A percentile compares a stretch with the other conserved stretches of the same genome.
These are phyloP conservation scores for Patella ulyssiponensis DNA, from an alignment of 2,888 invertebrate genomes.

Conservation along the genomic window DNA sequence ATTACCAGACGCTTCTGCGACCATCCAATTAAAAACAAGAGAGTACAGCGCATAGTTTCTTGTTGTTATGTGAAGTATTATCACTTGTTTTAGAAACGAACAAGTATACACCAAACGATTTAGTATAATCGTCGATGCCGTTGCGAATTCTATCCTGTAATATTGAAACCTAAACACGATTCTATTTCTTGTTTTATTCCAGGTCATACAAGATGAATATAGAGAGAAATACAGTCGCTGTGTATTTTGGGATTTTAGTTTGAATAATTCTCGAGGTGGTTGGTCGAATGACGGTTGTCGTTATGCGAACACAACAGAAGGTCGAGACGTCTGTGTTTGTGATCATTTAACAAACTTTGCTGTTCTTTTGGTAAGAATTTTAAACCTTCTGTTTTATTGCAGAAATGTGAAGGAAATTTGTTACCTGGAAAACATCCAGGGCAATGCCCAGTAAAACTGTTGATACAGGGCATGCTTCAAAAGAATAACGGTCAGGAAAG, in stretches of 20 bases:
- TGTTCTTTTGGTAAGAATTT: conserved; percentile 53
- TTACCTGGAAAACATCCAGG: too few species aligned
- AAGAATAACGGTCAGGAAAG: too few species aligned
- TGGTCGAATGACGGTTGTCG: conserved; percentile 59
- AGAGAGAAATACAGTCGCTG: conserved; percentile 37
- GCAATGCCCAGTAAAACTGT: too few species aligned
- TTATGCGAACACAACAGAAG: conserved; percentile 31
- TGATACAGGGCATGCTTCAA: too few species aligned
- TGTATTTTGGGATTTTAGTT: conserved; percentile 60
- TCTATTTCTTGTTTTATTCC: background rate
- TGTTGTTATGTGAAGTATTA: too few species aligned
- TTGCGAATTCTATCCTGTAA: background rate
- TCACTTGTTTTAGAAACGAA: too few species aligned
- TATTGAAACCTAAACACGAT: background rate
- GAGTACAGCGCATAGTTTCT: too few species aligned
- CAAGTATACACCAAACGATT: too few species aligned
- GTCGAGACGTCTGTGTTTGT: conserved; percentile 58
- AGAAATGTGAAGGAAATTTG: too few species aligned
- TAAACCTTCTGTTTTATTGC: too few species aligned
- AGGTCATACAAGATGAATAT: conserved; percentile 23
- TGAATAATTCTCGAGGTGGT: conserved; percentile 49
- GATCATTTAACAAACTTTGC: conserved; percentile 69
- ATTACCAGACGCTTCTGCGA: too few species aligned
- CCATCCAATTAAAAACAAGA: too few species aligned
- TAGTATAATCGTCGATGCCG: background rate